These are phyloP conservation scores for Laticauda laticaudata DNA, from an alignment of 2,113 vertebrate genomes.

Conservation along the genomic window DNA sequence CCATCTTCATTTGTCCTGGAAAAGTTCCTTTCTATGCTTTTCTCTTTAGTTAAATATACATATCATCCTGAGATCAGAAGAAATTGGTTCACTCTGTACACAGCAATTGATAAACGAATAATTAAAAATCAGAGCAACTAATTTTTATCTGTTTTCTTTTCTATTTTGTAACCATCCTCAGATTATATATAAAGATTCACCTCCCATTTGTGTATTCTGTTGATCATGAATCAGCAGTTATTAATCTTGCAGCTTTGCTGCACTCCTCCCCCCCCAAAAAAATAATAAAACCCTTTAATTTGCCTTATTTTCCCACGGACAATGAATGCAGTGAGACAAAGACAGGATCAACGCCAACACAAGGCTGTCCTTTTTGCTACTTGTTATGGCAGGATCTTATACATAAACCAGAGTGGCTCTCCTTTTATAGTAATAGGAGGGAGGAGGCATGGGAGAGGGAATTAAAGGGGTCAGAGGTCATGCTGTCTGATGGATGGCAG, in stretches of 20 bases:
- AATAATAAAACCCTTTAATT: constrained; percentile 56
- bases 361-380: constrained; percentile 58
- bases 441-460: constrained; percentile 37
- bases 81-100: neutral
- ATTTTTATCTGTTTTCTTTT: constrained; percentile 37
- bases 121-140: constrained; percentile 27
- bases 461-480: constrained; percentile 43
- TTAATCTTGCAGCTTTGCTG: constrained; percentile 64
- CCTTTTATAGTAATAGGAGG: constrained; percentile 36
- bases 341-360: constrained; percentile 58
- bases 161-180: neutral
- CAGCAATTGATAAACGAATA: neutral
- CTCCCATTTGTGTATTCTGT: constrained; percentile 46
- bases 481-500: constrained; percentile 35
- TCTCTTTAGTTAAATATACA: constrained; percentile 3
- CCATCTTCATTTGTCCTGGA: neutral
- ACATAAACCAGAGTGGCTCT: constrained; percentile 47
- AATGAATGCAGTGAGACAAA: constrained; percentile 65
- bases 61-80: neutral
- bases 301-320: constrained; percentile 64
- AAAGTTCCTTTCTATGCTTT: neutral
- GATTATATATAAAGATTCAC: constrained; percentile 55
- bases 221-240: constrained; percentile 63
- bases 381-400: constrained; percentile 51
- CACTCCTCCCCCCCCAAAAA: constrained; percentile 42